phyloP scores from a whole-genome alignment of 1,140 invertebrate species.

The Stegodyphus dumicola region DNA sequence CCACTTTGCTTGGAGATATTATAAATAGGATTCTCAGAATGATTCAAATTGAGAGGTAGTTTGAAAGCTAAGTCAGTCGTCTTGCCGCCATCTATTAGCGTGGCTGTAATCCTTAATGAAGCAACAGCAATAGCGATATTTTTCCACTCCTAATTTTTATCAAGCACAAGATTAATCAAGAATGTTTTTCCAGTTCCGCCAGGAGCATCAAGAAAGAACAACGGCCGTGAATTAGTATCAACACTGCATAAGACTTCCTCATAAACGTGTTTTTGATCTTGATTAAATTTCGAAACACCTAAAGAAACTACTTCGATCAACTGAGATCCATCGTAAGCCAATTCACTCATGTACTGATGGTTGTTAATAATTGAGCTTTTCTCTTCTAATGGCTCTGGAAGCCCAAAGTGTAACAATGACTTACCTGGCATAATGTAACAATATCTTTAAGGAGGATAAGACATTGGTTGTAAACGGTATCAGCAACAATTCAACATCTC shows the following conservation, averaged over 20 bases:
- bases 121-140: constrained; percentile 69
- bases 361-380: background rate
- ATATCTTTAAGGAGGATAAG: constrained; percentile 56
- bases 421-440: constrained; percentile 12
- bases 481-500: constrained; percentile 1
- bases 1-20: constrained; percentile 66
- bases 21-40: constrained; percentile 66
- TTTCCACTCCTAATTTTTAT: constrained; percentile 58
- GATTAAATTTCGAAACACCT: background rate
- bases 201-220: constrained; percentile 56
- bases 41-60: constrained; percentile 66
- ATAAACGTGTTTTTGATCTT: constrained; percentile 12
- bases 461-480: constrained; percentile 36
- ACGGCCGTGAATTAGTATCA: constrained; percentile 61
- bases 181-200: constrained; percentile 67
- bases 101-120: constrained; percentile 72
- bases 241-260: constrained; percentile 64
- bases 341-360: constrained; percentile 7
- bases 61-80: constrained; percentile 72
- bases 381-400: background rate
- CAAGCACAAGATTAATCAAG: constrained; percentile 63
- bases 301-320: background rate
- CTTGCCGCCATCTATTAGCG: constrained; percentile 69
- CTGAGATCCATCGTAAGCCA: background rate
- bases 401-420: background rate